Percentiles rank a stretch among this genome's conserved stretches.
Conservation (phyloP, 2,797 vertebrate species). For the Cynopterus sphinx region DNA sequence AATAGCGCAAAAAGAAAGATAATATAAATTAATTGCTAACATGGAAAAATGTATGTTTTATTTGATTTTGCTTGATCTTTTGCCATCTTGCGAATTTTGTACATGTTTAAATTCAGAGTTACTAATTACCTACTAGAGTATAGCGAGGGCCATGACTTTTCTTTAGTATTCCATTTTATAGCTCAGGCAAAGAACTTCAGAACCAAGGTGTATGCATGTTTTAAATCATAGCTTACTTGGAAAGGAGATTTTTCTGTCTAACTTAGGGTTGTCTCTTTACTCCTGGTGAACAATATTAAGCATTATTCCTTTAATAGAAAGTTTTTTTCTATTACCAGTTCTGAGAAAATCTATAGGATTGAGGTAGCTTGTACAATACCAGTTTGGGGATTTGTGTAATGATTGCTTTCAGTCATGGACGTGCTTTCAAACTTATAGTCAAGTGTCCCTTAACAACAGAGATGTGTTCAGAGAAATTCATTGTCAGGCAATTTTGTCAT, state of each 20-base stretch:
- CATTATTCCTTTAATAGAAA: not conserved
- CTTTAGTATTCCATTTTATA: constrained; percentile 21
- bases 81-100: not conserved
- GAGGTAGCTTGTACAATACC: not conserved
- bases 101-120: constrained; percentile 13
- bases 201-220: not conserved
- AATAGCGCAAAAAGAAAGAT: constrained; percentile 38
- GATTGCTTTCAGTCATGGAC: constrained; percentile 16
- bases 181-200: constrained; percentile 33
- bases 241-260: constrained; percentile 1
- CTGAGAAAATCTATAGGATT: constrained; percentile 27
- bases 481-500: not conserved
- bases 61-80: constrained; percentile 52
- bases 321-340: constrained; percentile 11
- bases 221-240: constrained; percentile 48
- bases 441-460: not conserved
- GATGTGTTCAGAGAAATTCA: not conserved
- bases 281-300: constrained; percentile 2
- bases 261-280: not conserved
- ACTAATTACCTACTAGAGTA: constrained; percentile 28
- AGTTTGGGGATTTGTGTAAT: constrained; percentile 37
- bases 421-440: not conserved
- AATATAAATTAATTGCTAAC: constrained; percentile 39
- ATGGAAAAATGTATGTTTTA: not conserved
- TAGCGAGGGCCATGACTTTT: not conserved